Conservation (phyloP, 2,797 vertebrate species). For the Telmatherina bonti region DNA sequence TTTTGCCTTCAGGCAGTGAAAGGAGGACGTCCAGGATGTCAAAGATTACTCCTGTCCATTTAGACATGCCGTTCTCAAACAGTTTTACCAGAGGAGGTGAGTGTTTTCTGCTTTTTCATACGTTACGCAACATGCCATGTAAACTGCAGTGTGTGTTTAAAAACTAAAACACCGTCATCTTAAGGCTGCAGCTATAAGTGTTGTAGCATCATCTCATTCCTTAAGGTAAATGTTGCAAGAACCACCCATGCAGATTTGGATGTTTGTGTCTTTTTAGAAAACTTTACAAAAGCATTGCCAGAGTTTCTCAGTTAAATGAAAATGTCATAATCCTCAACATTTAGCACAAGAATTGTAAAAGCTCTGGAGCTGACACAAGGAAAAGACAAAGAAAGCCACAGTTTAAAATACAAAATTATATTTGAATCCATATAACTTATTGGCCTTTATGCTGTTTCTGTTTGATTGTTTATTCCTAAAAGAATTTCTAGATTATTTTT, state of each 20-base stretch:
- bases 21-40: slow-evolving; percentile 92
- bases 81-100: slow-evolving; percentile 98
- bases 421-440: not conserved
- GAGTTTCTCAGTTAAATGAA: not conserved
- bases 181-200: not conserved
- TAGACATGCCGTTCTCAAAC: slow-evolving; percentile 95
- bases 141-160: slow-evolving; percentile 1
- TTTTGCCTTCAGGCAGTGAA: slow-evolving; percentile 90
- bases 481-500: not conserved
- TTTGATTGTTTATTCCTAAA: not conserved
- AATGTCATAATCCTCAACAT: not conserved
- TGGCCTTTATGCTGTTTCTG: not conserved
- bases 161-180: slow-evolving; percentile 28
- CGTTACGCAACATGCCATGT: not conserved
- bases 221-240: not conserved
- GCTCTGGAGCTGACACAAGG: too few relatives aligned
- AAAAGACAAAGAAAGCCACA: not conserved
- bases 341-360: not conserved
- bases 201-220: not conserved
- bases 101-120: slow-evolving; percentile 54
- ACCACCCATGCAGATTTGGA: not conserved
- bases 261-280: not conserved
- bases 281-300: not conserved
- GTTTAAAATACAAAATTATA: not conserved
- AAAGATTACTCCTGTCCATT: slow-evolving; percentile 96